These are phyloP conservation scores for Myopa testacea DNA, from an alignment of 2,888 invertebrate species.

Conservation along the genomic window DNA sequence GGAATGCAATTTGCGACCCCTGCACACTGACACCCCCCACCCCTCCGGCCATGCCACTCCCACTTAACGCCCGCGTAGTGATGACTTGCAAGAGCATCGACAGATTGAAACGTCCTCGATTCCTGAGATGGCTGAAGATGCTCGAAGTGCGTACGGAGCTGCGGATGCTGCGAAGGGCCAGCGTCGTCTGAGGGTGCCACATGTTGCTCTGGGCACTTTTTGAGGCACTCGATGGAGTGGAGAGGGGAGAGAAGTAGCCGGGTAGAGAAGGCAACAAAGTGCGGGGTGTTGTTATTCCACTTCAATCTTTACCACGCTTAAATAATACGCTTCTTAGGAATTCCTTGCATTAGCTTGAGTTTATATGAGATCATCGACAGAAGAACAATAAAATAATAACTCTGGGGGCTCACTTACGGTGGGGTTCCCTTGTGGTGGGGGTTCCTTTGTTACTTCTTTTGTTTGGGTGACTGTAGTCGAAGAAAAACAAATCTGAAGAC, in stretches of 20 bases:
- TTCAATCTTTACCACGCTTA: not conserved
- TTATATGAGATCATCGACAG: no score
- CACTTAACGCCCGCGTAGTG: not conserved
- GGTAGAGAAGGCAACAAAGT: not conserved
- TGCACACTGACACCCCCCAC: not conserved
- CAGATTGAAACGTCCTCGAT: constrained; percentile 39
- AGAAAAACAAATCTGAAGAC: no score
- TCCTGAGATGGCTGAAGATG: constrained; percentile 8
- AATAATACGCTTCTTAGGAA: not conserved
- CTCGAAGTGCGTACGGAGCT: no score
- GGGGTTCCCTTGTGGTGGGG: no score
- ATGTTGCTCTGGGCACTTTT: not conserved
- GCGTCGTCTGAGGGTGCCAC: not conserved
- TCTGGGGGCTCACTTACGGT: no score
- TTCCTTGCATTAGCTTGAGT: not conserved
- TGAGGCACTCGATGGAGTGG: constrained; percentile 13
- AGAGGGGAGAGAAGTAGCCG: not conserved
- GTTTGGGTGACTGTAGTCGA: no score
- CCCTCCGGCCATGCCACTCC: not conserved
- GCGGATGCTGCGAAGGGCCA: no score
- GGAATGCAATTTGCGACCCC: constrained; percentile 24
- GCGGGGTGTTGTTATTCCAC: not conserved
- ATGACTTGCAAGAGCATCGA: constrained; percentile 42
- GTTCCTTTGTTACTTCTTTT: no score
- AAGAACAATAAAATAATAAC: no score